phyloP scores from a whole-genome alignment of 2,797 vertebrate species.

The Nyctibius grandis region DNA sequence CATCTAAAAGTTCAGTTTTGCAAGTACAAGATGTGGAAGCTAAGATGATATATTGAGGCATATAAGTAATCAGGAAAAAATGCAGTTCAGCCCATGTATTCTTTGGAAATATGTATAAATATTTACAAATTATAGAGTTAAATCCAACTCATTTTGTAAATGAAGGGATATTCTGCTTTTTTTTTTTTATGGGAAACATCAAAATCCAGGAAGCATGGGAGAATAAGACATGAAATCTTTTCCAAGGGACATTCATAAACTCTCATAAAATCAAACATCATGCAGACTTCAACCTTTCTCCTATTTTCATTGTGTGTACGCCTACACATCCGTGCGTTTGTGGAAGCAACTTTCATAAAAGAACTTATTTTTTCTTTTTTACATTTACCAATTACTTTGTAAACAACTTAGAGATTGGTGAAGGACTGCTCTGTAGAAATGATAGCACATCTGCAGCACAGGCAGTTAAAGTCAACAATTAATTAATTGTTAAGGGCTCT shows the following conservation, averaged over 20 bases:
- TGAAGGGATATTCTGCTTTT: slow-evolving; percentile 63
- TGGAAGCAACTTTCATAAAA: slow-evolving; percentile 19
- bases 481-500: slow-evolving; percentile 59
- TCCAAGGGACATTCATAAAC: slow-evolving; percentile 51
- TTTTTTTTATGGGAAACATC: slow-evolving; percentile 56
- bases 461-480: slow-evolving; percentile 62
- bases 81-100: slow-evolving; percentile 71
- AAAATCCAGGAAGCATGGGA: slow-evolving; percentile 55
- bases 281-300: slow-evolving; percentile 43
- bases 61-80: slow-evolving; percentile 73
- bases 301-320: slow-evolving; percentile 50
- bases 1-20: slow-evolving; percentile 67
- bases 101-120: slow-evolving; percentile 75
- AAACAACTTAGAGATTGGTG: slow-evolving; percentile 51
- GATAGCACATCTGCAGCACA: slow-evolving; percentile 51
- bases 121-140: slow-evolving; percentile 74
- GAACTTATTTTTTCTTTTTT: not conserved
- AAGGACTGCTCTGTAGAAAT: slow-evolving; percentile 35
- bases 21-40: slow-evolving; percentile 63
- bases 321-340: not conserved
- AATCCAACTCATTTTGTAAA: slow-evolving; percentile 72
- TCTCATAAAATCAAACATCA: slow-evolving; percentile 31
- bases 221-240: slow-evolving; percentile 36
- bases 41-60: slow-evolving; percentile 67
- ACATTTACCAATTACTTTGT: slow-evolving; percentile 27